Percentiles rank a stretch among this genome's conserved stretches.
Conservation (phyloP, 1,140 invertebrate species). For the Ceratina japonica region DNA sequence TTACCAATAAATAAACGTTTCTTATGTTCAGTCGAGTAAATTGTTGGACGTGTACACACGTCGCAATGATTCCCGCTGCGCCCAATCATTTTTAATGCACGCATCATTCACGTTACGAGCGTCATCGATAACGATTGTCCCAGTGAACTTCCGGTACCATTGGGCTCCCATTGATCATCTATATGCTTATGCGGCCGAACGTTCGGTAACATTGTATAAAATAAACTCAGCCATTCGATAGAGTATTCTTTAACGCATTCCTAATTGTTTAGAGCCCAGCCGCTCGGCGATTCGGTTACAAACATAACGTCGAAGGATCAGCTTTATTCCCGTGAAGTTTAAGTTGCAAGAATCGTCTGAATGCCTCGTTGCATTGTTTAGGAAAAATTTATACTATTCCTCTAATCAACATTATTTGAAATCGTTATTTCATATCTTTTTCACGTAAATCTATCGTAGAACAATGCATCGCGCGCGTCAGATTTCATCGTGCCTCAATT, state of each 20-base stretch:
- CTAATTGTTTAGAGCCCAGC: slow-evolving; percentile 29
- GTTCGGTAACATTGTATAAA: slow-evolving; percentile 19
- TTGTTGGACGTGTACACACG: not conserved
- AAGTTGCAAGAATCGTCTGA: not conserved
- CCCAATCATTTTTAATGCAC: not conserved
- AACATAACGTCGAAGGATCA: not conserved
- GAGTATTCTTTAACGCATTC: slow-evolving; percentile 42
- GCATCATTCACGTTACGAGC: not conserved
- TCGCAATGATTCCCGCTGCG: not conserved
- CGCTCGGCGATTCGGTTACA: slow-evolving; percentile 11
- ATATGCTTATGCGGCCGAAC: slow-evolving; percentile 41
- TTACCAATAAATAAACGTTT: slow-evolving; percentile 51
- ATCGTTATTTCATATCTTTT: not conserved
- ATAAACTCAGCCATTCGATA: slow-evolving; percentile 39
- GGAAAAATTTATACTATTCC: not conserved
- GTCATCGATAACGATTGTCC: not conserved
- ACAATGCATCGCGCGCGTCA: slow-evolving; percentile 15
- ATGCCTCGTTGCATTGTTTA: slow-evolving; percentile 19
- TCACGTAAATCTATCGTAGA: not conserved
- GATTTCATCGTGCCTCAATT: slow-evolving; percentile 19
- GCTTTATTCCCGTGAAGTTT: not conserved
- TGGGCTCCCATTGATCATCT: slow-evolving; percentile 31
- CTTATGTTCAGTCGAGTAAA: slow-evolving; percentile 18
- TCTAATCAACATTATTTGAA: not conserved
- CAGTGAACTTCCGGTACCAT: not conserved